These are phyloP conservation scores for Lasioglossum pauxillum DNA, from an alignment of 2,888 invertebrate species.

Conservation along the genomic window DNA sequence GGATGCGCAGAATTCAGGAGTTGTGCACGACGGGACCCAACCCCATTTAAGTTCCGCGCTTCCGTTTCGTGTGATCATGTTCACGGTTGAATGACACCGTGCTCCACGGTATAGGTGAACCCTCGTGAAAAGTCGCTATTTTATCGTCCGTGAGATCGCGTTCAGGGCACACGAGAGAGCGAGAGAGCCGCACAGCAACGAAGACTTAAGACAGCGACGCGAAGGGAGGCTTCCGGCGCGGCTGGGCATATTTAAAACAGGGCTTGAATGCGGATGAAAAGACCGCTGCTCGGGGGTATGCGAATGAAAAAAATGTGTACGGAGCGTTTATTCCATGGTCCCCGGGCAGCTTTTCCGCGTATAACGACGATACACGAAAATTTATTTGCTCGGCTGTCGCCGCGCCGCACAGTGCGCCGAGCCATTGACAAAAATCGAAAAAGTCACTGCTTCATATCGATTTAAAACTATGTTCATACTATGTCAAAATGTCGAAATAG, in stretches of 20 bases:
- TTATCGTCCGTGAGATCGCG: constrained; percentile 14
- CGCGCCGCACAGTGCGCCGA: too few species aligned
- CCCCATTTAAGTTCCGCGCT: constrained; percentile 7
- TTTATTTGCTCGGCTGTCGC: not conserved
- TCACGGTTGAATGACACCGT: not conserved
- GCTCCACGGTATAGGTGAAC: not conserved
- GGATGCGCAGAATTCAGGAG: constrained; percentile 11
- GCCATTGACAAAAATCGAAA: too few species aligned
- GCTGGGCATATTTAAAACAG: not conserved
- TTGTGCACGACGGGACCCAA: not conserved
- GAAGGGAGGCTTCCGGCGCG: not conserved
- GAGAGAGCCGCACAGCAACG: not conserved
- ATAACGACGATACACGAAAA: not conserved
- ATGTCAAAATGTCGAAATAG: too few species aligned
- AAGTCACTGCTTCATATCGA: too few species aligned
- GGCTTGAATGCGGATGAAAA: not conserved
- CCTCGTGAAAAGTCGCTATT: constrained; percentile 3
- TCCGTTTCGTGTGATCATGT: not conserved
- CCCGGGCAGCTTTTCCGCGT: not conserved
- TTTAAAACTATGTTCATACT: too few species aligned
- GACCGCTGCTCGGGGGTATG: not conserved
- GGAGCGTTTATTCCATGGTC: not conserved
- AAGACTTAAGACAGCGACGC: not conserved
- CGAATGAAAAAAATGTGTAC: constrained; percentile 3
- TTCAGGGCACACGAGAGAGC: not conserved